phyloP scores from a whole-genome alignment of 30 jellyfish, hydroid and myxozoan species.

The Clytia hemisphaerica region DNA sequence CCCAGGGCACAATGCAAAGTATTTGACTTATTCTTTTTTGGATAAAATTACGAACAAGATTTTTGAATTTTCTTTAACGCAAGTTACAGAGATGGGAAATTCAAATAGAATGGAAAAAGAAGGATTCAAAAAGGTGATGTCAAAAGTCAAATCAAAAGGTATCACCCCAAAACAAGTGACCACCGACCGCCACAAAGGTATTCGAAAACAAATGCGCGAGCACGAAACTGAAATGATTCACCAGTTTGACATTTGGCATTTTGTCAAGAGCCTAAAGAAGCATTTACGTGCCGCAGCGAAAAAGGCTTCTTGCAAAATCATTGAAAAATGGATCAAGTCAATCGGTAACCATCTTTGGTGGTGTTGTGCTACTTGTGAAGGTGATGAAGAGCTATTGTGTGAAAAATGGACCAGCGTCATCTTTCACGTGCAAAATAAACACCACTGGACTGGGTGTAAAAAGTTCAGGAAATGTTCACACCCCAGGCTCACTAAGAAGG shows the following conservation, averaged over 20 bases:
- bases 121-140: constrained; percentile 4
- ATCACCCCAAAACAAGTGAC: constrained; percentile 1
- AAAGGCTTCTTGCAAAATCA: background rate
- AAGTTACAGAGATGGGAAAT: constrained; percentile 17
- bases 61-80: constrained; percentile 7
- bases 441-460: constrained; percentile 20
- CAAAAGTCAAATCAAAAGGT: background rate
- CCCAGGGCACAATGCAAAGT: constrained; percentile 27
- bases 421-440: constrained; percentile 25
- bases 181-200: constrained; percentile 29
- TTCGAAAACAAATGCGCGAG: constrained; percentile 30
- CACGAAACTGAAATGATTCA: constrained; percentile 7
- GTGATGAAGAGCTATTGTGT: background rate
- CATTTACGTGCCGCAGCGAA: constrained; percentile 10
- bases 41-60: constrained; percentile 1
- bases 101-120: constrained; percentile 33
- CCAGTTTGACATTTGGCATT: constrained; percentile 29
- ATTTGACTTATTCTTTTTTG: constrained; percentile 7
- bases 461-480: background rate
- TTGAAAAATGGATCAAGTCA: constrained; percentile 24
- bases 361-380: constrained; percentile 33
- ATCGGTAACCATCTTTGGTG: constrained; percentile 44
- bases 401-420: constrained; percentile 26
- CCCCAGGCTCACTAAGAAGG: constrained; percentile 14
- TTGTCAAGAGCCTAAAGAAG: constrained; percentile 2